A percentile compares a stretch with the other conserved stretches of the same genome.
Conservation (phyloP, 2,113 vertebrate genomes). For the Bos javanicus region DNA sequence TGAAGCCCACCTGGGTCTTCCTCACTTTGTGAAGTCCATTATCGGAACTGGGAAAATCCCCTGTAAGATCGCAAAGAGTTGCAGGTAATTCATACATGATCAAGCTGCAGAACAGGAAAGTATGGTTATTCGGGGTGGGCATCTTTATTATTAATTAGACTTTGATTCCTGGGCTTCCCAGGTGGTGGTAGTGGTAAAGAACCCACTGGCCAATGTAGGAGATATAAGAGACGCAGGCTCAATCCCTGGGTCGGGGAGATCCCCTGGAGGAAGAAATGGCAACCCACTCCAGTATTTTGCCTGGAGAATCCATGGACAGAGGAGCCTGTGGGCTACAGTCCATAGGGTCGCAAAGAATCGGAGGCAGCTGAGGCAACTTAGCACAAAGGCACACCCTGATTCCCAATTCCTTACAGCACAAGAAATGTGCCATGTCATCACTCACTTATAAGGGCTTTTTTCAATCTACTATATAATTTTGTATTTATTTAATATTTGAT, state of each 20-base stretch:
- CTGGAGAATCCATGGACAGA: neutral
- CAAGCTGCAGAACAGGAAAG: neutral
- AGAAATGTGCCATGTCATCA: neutral
- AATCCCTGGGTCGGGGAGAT: neutral
- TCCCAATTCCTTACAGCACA: neutral
- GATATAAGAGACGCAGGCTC: fast-evolving
- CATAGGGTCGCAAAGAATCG: fast-evolving
- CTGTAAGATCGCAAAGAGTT: neutral
- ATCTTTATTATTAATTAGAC: neutral
- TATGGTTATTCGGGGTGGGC: neutral
- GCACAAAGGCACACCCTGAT: neutral
- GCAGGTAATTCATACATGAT: neutral
- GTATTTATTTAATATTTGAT: neutral
- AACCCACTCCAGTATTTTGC: neutral
- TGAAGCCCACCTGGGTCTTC: neutral
- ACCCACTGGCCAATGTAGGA: neutral
- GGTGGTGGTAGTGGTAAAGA: neutral
- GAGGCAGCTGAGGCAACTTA: neutral
- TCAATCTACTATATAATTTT: neutral
- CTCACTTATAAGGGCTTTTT: neutral
- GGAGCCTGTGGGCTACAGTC: neutral
- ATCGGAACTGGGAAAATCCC: neutral
- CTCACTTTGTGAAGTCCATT: neutral
- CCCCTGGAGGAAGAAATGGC: neutral
- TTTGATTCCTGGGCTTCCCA: neutral